Evolutionary conservation across 2,797 vertebrate genomes (phyloP).

Genomic region (Fundulus diaphanus): DNA sequence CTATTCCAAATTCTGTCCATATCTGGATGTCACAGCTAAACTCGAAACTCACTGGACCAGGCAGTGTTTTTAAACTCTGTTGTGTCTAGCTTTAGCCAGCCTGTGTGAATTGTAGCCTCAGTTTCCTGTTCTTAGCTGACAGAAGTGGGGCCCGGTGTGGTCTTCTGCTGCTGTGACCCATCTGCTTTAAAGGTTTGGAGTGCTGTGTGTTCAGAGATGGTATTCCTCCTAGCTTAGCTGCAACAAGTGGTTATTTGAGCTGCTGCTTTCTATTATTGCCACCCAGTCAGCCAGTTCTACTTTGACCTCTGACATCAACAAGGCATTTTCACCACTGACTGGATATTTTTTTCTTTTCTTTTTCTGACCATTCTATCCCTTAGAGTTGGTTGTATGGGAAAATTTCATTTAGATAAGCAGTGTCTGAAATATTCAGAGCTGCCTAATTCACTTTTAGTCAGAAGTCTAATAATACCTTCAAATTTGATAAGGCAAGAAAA

Average conservation of each 20-base stretch:
- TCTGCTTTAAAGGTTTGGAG: not conserved
- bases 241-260: not conserved
- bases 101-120: not conserved
- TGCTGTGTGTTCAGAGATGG: not conserved
- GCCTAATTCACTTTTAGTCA: slow-evolving; percentile 68
- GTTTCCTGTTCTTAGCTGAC: not conserved
- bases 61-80: not conserved
- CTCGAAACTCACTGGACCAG: not conserved
- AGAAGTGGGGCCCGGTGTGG: not conserved
- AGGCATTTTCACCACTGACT: not conserved
- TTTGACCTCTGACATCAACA: not conserved
- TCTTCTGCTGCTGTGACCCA: not conserved
- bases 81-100: not conserved
- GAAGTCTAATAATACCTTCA: slow-evolving; percentile 59
- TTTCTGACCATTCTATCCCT: not conserved
- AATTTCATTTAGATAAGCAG: not conserved
- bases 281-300: not conserved
- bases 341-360: not conserved
- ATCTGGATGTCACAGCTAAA: not conserved
- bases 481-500: slow-evolving; percentile 30
- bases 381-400: not conserved
- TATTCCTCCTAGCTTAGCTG: not conserved
- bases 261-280: not conserved
- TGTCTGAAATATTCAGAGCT: not conserved
- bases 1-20: not conserved